Evolutionary conservation across 2,888 invertebrate species (phyloP), one percentile per base, ranked within the genome.

Genomic region (Drosophila longiperda): DNA sequence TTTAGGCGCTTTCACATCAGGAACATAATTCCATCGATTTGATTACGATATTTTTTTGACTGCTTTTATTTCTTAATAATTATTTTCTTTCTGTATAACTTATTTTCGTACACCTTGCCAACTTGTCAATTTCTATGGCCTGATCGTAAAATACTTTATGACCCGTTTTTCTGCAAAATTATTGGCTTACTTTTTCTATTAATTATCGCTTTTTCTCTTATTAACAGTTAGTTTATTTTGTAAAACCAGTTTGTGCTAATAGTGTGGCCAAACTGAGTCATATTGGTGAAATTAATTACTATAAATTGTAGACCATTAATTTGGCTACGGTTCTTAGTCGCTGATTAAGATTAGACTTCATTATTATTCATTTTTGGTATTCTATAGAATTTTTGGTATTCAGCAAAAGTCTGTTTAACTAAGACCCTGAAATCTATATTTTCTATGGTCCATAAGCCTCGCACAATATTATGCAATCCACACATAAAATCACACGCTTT

Each of bases 261-360:
- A 68, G 55, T 57, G 45, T n/a, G 42, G 58, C 68, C 66, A 49
- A 62, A 48, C 50, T 59, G 45, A 75, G 62, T 64, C 75, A 66
- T 67, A 73, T 73, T 78, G 69, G 69, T 64, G 52, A 77, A 73
- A 80, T 75, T 75, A 75, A 86, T 77, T 67, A 78, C 64, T 61
- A 59, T 68, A 81, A 71, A 76, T 71, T 71, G 72, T 60, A 64
- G 55, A 68, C 61, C 73, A 73, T 73, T 73, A 77, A 83, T 73
- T 75, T 82, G 60, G 66, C 32, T 70, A 60, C 50, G 61, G 69
- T 66, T 82, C 59, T 82, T 58, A 52, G 66, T 23, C 59, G n/a
- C 9, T 45, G 34, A 54, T 77, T 66, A 63, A 49, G 40, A 42
- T 57, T 42, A 15, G n/a, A 15, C n/a, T n/a, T n/a, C 55, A 60